Evolutionary conservation across 2,113 vertebrate genomes (phyloP).

Genomic region (Taxidea taxus): DNA sequence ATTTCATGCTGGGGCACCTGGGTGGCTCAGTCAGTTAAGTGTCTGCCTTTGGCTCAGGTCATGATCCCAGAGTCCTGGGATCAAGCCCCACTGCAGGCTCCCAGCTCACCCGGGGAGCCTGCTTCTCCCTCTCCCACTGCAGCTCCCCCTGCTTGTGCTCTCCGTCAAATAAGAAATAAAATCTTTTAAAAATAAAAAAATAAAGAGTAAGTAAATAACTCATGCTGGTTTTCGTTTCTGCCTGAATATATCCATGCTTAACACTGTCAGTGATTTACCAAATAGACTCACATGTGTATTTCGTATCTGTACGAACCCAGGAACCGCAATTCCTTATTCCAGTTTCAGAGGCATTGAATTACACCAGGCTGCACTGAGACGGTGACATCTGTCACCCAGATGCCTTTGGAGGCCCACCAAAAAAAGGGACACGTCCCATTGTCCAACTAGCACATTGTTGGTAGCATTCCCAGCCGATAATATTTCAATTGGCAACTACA

Average conservation of each 20-base stretch:
- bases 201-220: background rate
- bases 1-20: background rate
- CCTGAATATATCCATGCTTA: background rate
- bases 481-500: background rate
- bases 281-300: background rate
- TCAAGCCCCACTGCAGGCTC: background rate
- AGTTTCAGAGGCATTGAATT: background rate
- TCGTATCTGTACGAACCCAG: background rate
- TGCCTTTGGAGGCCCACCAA: background rate
- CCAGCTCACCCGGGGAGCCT: background rate
- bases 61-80: background rate
- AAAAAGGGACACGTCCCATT: background rate
- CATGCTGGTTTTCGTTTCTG: background rate
- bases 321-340: background rate
- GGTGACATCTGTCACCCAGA: slow-evolving; percentile 27
- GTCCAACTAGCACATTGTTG: background rate
- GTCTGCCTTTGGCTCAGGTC: background rate
- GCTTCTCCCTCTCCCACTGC: background rate
- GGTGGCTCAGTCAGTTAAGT: background rate
- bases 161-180: background rate
- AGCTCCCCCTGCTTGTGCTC: background rate
- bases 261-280: background rate
- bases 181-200: background rate
- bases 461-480: background rate
- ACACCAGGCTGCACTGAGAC: background rate